A percentile compares a stretch with the other conserved stretches of the same genome.
phyloP scores from a whole-genome alignment of 2,888 invertebrate genomes.

The Conistra vaccinii region DNA sequence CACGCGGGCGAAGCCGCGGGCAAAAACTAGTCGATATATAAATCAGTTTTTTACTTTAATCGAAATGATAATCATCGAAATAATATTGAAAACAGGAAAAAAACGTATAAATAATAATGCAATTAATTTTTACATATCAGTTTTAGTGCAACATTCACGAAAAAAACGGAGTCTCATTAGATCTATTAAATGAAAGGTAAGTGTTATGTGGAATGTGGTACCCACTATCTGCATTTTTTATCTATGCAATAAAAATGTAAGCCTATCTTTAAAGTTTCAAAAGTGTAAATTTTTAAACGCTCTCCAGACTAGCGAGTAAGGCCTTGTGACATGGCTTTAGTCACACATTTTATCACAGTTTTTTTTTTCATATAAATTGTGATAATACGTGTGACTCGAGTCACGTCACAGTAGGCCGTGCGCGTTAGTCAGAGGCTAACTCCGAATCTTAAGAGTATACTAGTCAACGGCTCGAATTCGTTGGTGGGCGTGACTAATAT shows the following conservation, averaged over 20 bases:
- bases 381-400: no score
- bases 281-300: conserved; percentile 9
- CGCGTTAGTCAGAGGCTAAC: no score
- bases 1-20: no score
- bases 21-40: conserved; percentile 41
- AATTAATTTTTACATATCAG: conserved; percentile 64
- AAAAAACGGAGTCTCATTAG: conserved; percentile 54
- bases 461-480: no score
- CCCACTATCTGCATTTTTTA: background rate
- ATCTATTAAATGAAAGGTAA: conserved; percentile 73
- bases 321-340: no score
- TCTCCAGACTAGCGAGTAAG: no score
- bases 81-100: conserved; percentile 60
- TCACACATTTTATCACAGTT: no score
- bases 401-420: no score
- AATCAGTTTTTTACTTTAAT: conserved; percentile 68
- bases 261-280: background rate
- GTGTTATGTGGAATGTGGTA: conserved; percentile 39
- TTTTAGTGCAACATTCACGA: conserved; percentile 64
- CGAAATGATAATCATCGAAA: conserved; percentile 67
- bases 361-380: no score
- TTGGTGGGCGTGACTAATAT: no score
- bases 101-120: conserved; percentile 72
- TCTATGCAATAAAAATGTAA: background rate
- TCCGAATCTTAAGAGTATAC: no score